Percentiles rank a stretch among this genome's conserved stretches.
These are phyloP conservation scores for Polyploca ridens DNA, from an alignment of 2,888 invertebrate species.

Conservation along the genomic window DNA sequence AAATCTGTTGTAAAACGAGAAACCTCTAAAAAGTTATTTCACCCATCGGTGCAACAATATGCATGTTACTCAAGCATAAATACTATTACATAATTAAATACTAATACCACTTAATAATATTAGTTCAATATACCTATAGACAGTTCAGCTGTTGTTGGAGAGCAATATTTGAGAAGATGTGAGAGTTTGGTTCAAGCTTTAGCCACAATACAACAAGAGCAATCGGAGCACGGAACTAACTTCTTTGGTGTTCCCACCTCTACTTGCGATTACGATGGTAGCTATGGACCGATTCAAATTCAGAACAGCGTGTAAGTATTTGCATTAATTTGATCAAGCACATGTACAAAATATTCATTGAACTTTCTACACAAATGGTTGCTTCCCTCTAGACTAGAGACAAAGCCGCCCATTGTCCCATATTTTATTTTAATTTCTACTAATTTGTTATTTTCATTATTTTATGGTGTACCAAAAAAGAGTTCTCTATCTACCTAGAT, in stretches of 20 bases:
- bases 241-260: slow-evolving; percentile 79
- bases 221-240: slow-evolving; percentile 85
- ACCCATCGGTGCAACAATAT: neutral
- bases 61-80: neutral
- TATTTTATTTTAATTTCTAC: no score
- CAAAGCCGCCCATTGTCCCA: no score
- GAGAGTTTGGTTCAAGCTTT: slow-evolving; percentile 86
- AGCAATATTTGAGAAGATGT: slow-evolving; percentile 86
- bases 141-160: slow-evolving; percentile 70
- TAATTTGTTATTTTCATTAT: no score
- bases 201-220: slow-evolving; percentile 76
- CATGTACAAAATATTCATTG: neutral
- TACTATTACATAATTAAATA: neutral
- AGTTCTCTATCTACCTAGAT: no score
- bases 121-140: slow-evolving; percentile 62
- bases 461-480: no score
- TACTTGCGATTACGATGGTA: slow-evolving; percentile 87
- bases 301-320: slow-evolving; percentile 81
- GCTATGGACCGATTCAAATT: slow-evolving; percentile 84
- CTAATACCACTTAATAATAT: no score
- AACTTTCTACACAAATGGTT: neutral
- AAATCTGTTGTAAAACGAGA: neutral
- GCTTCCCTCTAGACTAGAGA: no score
- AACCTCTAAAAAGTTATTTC: neutral
- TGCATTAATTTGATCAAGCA: slow-evolving; percentile 5